Base-by-base conservation (phyloP, 2,888 invertebrate genomes). In the Nasonia oneida region DNA sequence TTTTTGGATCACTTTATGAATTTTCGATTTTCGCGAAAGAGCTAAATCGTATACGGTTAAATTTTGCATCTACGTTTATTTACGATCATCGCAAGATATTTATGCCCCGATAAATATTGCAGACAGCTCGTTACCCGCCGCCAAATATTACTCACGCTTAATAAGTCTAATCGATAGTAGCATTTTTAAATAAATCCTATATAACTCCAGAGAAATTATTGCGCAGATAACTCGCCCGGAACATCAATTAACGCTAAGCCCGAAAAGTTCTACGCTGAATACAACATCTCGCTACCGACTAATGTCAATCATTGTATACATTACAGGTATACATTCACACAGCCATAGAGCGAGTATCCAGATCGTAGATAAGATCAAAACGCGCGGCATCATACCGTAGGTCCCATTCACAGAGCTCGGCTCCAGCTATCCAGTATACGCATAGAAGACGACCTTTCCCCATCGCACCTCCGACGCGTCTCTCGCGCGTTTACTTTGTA, bases 51-150 rank as follows among this genome's bases (percentile, higher is more conserved):
- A n/a, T n/a, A 29, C 57, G 77, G 39, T 83, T 77, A 83, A 0
- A 29, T 29, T 29, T 70, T 83, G 53, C 50, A 57, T 77, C 77
- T 83, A 77, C 83, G 77, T 83, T 77, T 77, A 83, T 83, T 77
- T 70, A 71, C 61, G 77, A 83, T 77, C 73, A 83, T 77, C 29
- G 53, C 57, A 61, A 77, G 14, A 47, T 71, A 83, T 83, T 83
- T 83, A 83, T 77, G 75, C 33, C 33, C 14, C 77, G 70, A 77
- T 83, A 77, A 83, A 83, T 83, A 83, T 83, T 70, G 77, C 4
- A 42, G 42, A 29, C 71, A 57, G 29, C 77, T 42, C 57, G 71
- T 83, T 71, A 61, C n/a, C n/a, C 14, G 33, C 39, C 8, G 53
- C n/a, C 57, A 33, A 70, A 70, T 67, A 47, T 82, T 82, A 76